Base-by-base conservation (phyloP, 2,797 vertebrate species). In the Microctenopoma lineatum region DNA sequence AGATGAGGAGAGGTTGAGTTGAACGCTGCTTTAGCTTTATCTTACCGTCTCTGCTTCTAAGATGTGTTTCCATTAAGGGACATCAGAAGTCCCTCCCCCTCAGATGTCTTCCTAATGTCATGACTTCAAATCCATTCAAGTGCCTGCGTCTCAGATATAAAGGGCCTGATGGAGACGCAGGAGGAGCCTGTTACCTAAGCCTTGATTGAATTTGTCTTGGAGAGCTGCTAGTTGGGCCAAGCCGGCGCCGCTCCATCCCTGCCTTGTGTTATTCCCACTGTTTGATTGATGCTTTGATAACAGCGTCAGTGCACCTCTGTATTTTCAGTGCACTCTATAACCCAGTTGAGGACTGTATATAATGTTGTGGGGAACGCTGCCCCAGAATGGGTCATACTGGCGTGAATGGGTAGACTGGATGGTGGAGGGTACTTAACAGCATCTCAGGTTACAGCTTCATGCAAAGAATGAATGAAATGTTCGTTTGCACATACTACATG, bases 151-250 rank as follows among this genome's bases (percentile, higher is more conserved):
- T 72, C 2, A 27, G 65, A 59, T 50, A 38, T 60, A 74, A 84
- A 61, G 68, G 66, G 59, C 64, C 70, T 51, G 55, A 51, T 44
- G 16, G 70, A 42, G 67, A 66, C 16, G 1, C 59, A 44, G 50
- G 32, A 77, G 67, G 47, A 70, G 77, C 64, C 59, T 82, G 60
- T 82, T 87, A 80, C 56, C 56, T 48, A 70, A 76, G 66, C 15
- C 67, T 61, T 78, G 69, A 88, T 89, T 85, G 45, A 79, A 87
- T 88, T 86, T 73, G 73, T 68, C 50, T 69, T 55, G 14, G 56
- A 69, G 77, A 66, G 79, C 81, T 71, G 76, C 55, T 45, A 32
- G 62, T 72, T 79, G 66, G 79, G 75, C 68, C 69, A 45, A 44
- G 42, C 68, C 61, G 79, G 71, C 54, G 47, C 84, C 75, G 10